These are phyloP conservation scores for Melanerpes aurifrons DNA, from an alignment of 2,113 vertebrate genomes.

Conservation along the genomic window DNA sequence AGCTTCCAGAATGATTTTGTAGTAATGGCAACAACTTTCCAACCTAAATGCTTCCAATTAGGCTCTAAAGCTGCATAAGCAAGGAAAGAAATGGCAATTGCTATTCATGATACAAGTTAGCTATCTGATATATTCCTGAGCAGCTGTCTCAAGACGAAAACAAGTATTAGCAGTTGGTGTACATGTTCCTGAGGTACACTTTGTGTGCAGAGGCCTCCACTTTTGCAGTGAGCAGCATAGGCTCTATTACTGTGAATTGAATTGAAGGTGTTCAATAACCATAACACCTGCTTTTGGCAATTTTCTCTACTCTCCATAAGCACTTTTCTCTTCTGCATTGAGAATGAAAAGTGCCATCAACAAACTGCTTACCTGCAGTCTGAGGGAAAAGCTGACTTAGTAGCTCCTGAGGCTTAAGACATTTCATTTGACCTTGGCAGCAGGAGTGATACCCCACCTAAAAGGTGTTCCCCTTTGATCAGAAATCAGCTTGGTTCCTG, in stretches of 20 bases:
- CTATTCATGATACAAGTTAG: not conserved
- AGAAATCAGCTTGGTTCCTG: not conserved
- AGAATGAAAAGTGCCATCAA: not conserved
- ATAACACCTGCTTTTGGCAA: not conserved
- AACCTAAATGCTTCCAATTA: conserved; percentile 12
- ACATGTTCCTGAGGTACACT: not conserved
- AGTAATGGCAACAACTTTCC: conserved; percentile 6
- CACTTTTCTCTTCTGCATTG: not conserved
- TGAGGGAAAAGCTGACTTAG: not conserved
- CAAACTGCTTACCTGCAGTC: not conserved
- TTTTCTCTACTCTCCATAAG: not conserved
- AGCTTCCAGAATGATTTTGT: not conserved
- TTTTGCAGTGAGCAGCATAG: not conserved
- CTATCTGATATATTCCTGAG: not conserved
- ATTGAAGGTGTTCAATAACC: not conserved
- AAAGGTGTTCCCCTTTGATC: not conserved
- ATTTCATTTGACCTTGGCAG: not conserved
- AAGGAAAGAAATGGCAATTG: not conserved
- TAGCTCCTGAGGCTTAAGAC: not conserved
- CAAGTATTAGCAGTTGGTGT: not conserved
- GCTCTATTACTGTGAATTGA: not conserved
- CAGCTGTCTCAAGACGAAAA: not conserved
- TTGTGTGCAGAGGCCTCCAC: not conserved
- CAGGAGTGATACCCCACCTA: not conserved
- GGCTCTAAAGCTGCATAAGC: not conserved